These are phyloP conservation scores for Charanyca ferruginea DNA, from an alignment of 2,888 invertebrate genomes.

Conservation along the genomic window DNA sequence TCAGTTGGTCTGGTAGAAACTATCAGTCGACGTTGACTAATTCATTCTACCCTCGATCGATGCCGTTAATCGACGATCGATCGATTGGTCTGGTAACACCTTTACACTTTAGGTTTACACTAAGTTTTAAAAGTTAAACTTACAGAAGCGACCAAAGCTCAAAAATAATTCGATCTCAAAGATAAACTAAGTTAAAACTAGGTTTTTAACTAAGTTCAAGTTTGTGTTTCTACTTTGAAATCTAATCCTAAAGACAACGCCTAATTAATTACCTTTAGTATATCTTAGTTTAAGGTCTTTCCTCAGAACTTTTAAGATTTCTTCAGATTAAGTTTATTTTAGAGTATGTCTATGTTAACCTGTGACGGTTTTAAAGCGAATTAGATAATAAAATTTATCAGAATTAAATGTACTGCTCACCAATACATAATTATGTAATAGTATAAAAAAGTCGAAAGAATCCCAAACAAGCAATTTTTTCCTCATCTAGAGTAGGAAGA, in stretches of 20 bases:
- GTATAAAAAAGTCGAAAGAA: no score
- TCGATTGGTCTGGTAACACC: no score
- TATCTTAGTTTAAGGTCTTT: slow-evolving; percentile 40
- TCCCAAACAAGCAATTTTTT: no score
- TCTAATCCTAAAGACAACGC: slow-evolving; percentile 49
- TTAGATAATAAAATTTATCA: neutral
- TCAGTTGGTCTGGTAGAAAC: no score
- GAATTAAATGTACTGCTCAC: neutral
- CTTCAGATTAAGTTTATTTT: slow-evolving; percentile 3
- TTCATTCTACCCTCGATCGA: no score
- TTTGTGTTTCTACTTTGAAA: slow-evolving; percentile 52
- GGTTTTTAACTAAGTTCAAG: slow-evolving; percentile 31
- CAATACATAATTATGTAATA: no score
- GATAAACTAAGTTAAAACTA: slow-evolving; percentile 30
- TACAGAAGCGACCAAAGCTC: no score
- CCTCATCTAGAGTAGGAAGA: no score
- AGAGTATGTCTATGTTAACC: slow-evolving; percentile 13
- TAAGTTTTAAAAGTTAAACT: no score
- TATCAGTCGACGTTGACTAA: no score
- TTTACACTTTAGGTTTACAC: no score
- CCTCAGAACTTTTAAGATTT: slow-evolving; percentile 9
- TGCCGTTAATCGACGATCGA: no score
- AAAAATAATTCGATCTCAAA: slow-evolving; percentile 19
- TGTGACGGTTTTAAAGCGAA: neutral
- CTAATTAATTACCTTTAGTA: slow-evolving; percentile 48